Base-by-base conservation (phyloP, 2,797 vertebrate genomes). In the Lindbergichthys nudifrons region DNA sequence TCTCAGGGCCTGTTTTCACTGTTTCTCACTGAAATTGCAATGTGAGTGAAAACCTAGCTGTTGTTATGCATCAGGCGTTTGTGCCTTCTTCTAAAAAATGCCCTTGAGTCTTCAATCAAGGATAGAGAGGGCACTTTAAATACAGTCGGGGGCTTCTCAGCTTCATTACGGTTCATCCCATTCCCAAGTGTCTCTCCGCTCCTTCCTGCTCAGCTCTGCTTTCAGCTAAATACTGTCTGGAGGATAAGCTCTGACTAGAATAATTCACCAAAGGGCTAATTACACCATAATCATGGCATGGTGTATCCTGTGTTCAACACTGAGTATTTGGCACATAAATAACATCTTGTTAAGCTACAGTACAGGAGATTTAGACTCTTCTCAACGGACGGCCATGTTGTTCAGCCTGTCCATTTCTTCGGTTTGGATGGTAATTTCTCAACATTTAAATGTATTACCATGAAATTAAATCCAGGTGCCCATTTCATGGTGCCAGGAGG, bases 231-330 rank as follows among this genome's bases (percentile, higher is more conserved):
- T 60, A 57, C 64, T 72, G 82, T 89, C 85, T 82, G 81, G 79
- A 80, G 84, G 80, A 89, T 70, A 50, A 21, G 58, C 75, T 69
- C 71, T 81, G 85, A 87, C 89, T 90, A 80, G 75, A 83, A 79
- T 81, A 65, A 92, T 92, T 90, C 87, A 90, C 82, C 83, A 83
- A 77, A 83, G 60, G 52, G 58, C 81, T 87, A 87, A 93, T 92
- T 87, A 88, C 75, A 30, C 76, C 75, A 61, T 84, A 81, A 92
- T 91, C 68, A 78, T 57, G 46, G 16, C 46, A 41, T 65, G 30
- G 50, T 73, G 86, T 79, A 75, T 81, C 63, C 72, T 80, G 77
- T 77, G 73, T 81, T 87, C 62, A 48, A 67, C 81, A 73, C 23
- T 19, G 16, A 82, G 64, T 19, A 51, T 76, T 85, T 48, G 62